phyloP scores from a whole-genome alignment of 2,888 invertebrate species.

The Mayetiola destructor region DNA sequence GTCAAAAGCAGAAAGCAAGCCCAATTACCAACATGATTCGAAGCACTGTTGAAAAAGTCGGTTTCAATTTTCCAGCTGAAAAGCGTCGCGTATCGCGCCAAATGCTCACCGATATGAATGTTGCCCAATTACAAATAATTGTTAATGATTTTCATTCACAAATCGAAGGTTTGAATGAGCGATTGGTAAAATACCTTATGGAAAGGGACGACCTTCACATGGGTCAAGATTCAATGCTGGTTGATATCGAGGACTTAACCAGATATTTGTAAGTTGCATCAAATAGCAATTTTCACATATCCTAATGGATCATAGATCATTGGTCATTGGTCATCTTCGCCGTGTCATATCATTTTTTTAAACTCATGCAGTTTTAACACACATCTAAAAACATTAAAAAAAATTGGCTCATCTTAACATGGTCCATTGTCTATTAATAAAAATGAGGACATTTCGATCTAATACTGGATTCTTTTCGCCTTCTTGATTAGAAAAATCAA shows the following conservation, averaged over 20 bases:
- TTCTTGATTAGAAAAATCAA: no score
- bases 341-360: no score
- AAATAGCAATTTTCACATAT: neutral
- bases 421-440: no score
- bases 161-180: conserved; percentile 84
- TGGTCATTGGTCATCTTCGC: no score
- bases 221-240: conserved; percentile 95
- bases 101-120: conserved; percentile 81
- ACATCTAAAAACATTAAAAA: no score
- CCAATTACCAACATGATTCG: conserved; percentile 79
- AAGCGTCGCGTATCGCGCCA: conserved; percentile 70
- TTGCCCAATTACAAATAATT: conserved; percentile 80
- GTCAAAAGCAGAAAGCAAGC: conserved; percentile 55
- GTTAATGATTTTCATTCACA: conserved; percentile 89
- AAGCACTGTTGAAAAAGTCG: conserved; percentile 64
- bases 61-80: conserved; percentile 67
- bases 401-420: no score
- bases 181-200: conserved; percentile 75
- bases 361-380: no score
- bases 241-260: conserved; percentile 91
- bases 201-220: conserved; percentile 91
- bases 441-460: no score
- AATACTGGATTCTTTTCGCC: no score
- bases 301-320: no score
- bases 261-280: conserved; percentile 59